These are phyloP conservation scores for Eidolon dupreanum DNA, from an alignment of 2,797 vertebrate species.

Conservation along the genomic window DNA sequence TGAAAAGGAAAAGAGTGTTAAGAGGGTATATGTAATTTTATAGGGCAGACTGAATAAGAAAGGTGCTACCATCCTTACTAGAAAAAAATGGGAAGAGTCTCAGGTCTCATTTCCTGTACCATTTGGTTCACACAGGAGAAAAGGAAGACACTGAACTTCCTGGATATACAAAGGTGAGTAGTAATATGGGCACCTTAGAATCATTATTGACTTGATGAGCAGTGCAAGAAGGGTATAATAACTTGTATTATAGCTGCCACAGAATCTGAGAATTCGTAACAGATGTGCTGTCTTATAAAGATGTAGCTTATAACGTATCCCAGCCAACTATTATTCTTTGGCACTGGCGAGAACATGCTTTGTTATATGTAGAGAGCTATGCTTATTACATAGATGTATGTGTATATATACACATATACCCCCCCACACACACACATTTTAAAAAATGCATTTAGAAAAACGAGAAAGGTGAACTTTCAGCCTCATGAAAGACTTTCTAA, in stretches of 20 bases:
- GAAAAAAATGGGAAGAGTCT: background rate
- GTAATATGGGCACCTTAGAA: background rate
- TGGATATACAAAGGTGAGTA: background rate
- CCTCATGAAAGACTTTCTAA: background rate
- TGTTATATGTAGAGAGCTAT: background rate
- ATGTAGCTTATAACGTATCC: background rate
- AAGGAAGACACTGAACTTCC: background rate
- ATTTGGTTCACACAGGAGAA: background rate
- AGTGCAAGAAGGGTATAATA: background rate
- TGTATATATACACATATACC: background rate
- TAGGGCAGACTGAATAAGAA: background rate
- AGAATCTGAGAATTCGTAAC: background rate
- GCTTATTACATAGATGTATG: background rate
- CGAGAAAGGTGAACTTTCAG: background rate
- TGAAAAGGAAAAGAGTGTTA: background rate
- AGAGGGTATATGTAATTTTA: background rate
- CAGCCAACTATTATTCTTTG: background rate
- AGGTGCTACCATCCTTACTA: background rate
- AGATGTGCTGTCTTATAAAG: background rate
- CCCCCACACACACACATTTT: background rate
- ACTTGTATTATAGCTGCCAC: background rate
- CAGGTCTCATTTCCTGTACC: background rate
- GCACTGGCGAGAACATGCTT: background rate
- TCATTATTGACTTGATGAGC: background rate
- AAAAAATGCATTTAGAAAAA: constrained; percentile 8